A percentile compares a stretch with the other conserved stretches of the same genome.
phyloP scores from a whole-genome alignment of 1,140 invertebrate species.

The Acyrthosiphon pisum region DNA sequence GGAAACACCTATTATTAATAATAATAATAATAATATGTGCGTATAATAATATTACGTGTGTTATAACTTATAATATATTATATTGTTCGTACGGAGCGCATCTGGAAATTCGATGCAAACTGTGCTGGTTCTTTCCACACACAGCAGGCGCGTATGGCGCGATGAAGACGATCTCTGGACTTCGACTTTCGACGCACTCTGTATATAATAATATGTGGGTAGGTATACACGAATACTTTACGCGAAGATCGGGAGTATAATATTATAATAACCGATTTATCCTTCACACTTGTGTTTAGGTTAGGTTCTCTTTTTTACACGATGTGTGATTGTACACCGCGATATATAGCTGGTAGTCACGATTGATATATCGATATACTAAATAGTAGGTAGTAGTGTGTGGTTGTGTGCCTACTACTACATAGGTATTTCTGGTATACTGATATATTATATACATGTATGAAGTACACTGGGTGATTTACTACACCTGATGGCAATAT shows the following conservation, averaged over 20 bases:
- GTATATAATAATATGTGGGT: background rate
- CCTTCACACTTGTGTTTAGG: background rate
- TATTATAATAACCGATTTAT: background rate
- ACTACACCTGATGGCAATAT: background rate
- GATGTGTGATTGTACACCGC: background rate
- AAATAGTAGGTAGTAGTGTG: background rate
- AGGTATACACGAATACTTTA: background rate
- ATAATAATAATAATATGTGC: background rate
- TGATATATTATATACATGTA: background rate
- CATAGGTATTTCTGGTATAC: background rate
- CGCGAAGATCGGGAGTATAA: background rate
- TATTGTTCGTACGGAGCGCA: background rate
- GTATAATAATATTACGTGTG: background rate
- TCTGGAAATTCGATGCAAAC: background rate
- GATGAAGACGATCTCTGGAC: background rate
- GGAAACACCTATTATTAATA: slow-evolving; percentile 6
- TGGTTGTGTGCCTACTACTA: background rate
- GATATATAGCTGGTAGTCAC: background rate
- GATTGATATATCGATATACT: background rate
- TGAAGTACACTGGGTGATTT: background rate
- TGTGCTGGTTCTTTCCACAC: no score
- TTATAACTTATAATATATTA: background rate
- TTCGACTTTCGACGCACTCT: background rate
- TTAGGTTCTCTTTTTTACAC: background rate
- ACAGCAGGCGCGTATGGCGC: no score